phyloP scores from a whole-genome alignment of 1,140 invertebrate species.

The Tetramorium simillimum region DNA sequence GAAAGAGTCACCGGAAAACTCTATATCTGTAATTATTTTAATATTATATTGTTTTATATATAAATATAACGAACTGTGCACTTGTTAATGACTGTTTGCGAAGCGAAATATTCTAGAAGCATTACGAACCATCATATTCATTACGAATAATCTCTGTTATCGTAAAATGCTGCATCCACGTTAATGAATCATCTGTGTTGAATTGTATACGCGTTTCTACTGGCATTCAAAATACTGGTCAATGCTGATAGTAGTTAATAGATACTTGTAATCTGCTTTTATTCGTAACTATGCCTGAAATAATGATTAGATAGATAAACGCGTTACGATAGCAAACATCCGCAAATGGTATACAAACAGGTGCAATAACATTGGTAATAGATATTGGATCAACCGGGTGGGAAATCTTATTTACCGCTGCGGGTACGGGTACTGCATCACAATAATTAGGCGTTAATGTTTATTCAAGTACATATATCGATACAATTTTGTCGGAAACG shows the following conservation, averaged over 20 bases:
- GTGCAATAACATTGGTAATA: background rate
- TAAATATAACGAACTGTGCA: background rate
- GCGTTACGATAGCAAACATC: background rate
- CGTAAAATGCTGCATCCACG: background rate
- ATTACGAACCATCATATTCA: constrained; percentile 17
- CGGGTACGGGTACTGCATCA: background rate
- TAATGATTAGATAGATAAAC: constrained; percentile 6
- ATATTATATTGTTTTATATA: background rate
- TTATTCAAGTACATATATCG: constrained; percentile 55
- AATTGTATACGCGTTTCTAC: constrained; percentile 13
- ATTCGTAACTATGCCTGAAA: background rate
- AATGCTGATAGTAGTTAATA: background rate
- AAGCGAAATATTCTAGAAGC: background rate
- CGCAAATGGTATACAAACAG: background rate
- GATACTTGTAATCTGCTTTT: background rate
- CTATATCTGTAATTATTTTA: constrained; percentile 2
- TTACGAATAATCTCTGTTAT: background rate
- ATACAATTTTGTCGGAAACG: constrained; percentile 54
- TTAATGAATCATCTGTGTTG: background rate
- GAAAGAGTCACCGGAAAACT: background rate
- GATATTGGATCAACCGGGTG: background rate
- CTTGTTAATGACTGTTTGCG: background rate
- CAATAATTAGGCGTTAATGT: constrained; percentile 44
- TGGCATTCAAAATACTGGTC: constrained; percentile 25
- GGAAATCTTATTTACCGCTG: background rate